Evolutionary conservation across 2,888 invertebrate genomes (phyloP).

Genomic region (Calephelis perditalis): DNA sequence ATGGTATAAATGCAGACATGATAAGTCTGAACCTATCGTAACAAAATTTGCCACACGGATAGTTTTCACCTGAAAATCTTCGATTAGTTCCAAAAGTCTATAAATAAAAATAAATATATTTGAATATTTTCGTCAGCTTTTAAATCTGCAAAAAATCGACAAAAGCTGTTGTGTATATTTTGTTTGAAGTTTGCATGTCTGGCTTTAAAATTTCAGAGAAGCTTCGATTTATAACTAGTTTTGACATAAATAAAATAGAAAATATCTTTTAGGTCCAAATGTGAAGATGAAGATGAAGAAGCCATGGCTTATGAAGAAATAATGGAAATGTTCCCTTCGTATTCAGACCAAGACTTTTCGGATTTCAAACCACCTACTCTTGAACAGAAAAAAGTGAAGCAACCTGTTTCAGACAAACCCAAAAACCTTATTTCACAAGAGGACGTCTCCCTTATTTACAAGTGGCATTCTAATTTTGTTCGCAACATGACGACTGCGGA

Average conservation of each 20-base stretch:
- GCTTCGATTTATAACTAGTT: no score
- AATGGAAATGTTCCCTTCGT: conserved; percentile 83
- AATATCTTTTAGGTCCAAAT: conserved; percentile 74
- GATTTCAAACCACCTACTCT: conserved; percentile 78
- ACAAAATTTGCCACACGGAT: no score
- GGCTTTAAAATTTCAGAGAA: no score
- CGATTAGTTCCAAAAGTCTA: no score
- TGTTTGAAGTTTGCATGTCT: no score
- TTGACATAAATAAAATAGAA: background rate
- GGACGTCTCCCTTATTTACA: conserved; percentile 78
- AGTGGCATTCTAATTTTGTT: conserved; percentile 80
- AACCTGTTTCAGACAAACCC: conserved; percentile 41
- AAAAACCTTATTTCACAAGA: conserved; percentile 62
- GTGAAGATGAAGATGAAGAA: conserved; percentile 83
- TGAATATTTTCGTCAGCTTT: no score
- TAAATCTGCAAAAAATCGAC: no score
- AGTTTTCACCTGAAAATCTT: no score
- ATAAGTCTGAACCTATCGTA: no score
- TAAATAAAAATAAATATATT: no score
- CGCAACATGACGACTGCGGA: conserved; percentile 76
- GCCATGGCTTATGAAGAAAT: conserved; percentile 81
- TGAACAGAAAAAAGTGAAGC: conserved; percentile 64
- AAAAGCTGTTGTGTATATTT: no score
- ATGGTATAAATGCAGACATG: no score
- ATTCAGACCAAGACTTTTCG: conserved; percentile 82